Conservation (phyloP, 2,888 invertebrate genomes). For the Drosophila tripunctata region DNA sequence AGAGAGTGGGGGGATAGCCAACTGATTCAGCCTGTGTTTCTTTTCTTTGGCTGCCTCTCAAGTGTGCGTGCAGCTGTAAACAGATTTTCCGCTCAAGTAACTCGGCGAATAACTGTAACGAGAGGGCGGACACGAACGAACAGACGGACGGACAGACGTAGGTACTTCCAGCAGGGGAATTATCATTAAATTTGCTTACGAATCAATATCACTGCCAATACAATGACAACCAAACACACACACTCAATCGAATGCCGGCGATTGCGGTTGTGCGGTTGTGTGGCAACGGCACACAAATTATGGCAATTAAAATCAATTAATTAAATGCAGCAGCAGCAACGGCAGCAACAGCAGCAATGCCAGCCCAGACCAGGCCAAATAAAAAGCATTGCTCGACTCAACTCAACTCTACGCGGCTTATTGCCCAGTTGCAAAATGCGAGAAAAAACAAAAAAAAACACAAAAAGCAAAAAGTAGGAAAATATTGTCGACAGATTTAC, state of each 20-base stretch:
- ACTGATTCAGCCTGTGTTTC: conserved; percentile 26
- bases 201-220: conserved; percentile 73
- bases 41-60: conserved; percentile 47
- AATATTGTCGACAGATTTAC: conserved; percentile 76
- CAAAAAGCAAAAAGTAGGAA: conserved; percentile 19
- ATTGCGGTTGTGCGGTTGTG: conserved; percentile 76
- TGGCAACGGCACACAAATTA: conserved; percentile 80
- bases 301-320: conserved; percentile 82
- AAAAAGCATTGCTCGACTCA: conserved; percentile 46
- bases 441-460: conserved; percentile 22
- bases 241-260: conserved; percentile 51
- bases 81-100: conserved; percentile 79
- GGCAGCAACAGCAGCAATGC: conserved; percentile 61
- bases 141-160: background rate
- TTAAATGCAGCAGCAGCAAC: conserved; percentile 77
- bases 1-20: background rate
- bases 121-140: conserved; percentile 49
- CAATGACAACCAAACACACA: conserved; percentile 4
- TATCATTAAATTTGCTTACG: conserved; percentile 78
- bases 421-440: conserved; percentile 47
- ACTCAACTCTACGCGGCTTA: conserved; percentile 32
- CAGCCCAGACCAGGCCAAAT: conserved; percentile 41
- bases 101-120: conserved; percentile 75
- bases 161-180: conserved; percentile 34
- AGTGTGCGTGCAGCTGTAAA: conserved; percentile 80